Base-by-base conservation (phyloP, 2,797 vertebrate genomes). In the Buceros bicornis region DNA sequence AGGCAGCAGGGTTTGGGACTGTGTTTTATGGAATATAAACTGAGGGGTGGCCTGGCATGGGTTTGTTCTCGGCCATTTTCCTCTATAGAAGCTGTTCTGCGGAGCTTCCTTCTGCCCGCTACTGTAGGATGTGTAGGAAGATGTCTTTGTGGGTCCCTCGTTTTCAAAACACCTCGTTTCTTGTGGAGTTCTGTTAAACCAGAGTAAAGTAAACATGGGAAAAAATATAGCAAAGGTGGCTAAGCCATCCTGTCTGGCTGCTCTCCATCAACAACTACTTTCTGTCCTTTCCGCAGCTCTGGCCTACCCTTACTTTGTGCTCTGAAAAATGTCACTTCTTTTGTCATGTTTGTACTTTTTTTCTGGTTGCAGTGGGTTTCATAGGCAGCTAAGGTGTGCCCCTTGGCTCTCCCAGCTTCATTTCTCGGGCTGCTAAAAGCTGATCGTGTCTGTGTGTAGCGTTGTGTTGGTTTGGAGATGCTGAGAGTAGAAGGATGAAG, bases 51-150 rank as follows among this genome's bases (percentile, higher is more conserved):
- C 74, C 85, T 93, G 91, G 95, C 87, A 48, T 45, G 87, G 67
- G 72, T 92, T 88, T 48, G 69, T 57, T 69, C 76, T 95, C 94
- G 16, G 93, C 96, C 96, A 96, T 96, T 96, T 97, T 96, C 89
- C 96, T 93, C 81, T 18, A 4, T 81, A 53, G 79, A 90, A 91
- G 85, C 72, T 62, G n/a, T 62, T 89, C 58, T 16, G 62, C 66
- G 66, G 66, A 88, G 74, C 82, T 96, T 69, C 80, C 47, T 90
- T 76, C 58, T 82, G 33, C 26, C 18, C 51, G 11, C 26, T 37
- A 50, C 69, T 29, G 1, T 26, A 35, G 48, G 22, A 67, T 45
- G 26, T 60, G 22, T 1, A 1, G 74, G 33, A 83, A 62, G 33
- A 26, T 29, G 31, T 31, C 91, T 66, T n/a, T 67, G 40, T 37